These are phyloP conservation scores for Carpatolechia fugitivella DNA, from an alignment of 2,888 invertebrate species.

Conservation along the genomic window DNA sequence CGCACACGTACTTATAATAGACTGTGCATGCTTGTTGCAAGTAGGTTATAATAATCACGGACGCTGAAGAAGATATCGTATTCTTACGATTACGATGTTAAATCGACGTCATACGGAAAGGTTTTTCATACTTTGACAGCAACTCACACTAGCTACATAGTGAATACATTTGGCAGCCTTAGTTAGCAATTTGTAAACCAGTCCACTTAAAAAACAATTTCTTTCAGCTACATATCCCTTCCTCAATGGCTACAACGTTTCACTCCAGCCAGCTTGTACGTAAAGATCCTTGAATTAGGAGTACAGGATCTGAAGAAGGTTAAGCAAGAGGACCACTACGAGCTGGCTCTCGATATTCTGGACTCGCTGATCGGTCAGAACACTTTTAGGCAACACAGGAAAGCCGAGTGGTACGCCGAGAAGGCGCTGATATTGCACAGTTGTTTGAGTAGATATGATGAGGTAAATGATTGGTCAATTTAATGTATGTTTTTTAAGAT, in stretches of 20 bases:
- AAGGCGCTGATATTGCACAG: slow-evolving; percentile 81
- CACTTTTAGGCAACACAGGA: slow-evolving; percentile 63
- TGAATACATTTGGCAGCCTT: too few species aligned
- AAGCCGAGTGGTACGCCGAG: slow-evolving; percentile 79
- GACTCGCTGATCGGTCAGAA: slow-evolving; percentile 70
- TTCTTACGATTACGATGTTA: too few species aligned
- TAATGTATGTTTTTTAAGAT: too few species aligned
- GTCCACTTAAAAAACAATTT: too few species aligned
- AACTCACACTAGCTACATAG: too few species aligned
- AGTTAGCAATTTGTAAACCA: too few species aligned
- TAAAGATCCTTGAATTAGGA: slow-evolving; percentile 58
- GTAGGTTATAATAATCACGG: too few species aligned
- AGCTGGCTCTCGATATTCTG: slow-evolving; percentile 73
- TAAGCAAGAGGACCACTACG: slow-evolving; percentile 32
- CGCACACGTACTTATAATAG: too few species aligned
- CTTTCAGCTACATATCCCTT: slow-evolving; percentile 47
- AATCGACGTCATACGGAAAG: too few species aligned
- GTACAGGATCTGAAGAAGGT: slow-evolving; percentile 59
- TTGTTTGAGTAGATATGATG: slow-evolving; percentile 35
- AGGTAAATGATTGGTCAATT: slow-evolving; percentile 41
- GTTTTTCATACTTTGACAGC: too few species aligned
- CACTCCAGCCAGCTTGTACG: slow-evolving; percentile 72
- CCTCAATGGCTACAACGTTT: slow-evolving; percentile 79
- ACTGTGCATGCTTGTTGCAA: too few species aligned
- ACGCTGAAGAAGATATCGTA: too few species aligned